A percentile compares a stretch with the other conserved stretches of the same genome.
Evolutionary conservation across 2,113 vertebrate genomes (phyloP).

Genomic region (Labeo catla): DNA sequence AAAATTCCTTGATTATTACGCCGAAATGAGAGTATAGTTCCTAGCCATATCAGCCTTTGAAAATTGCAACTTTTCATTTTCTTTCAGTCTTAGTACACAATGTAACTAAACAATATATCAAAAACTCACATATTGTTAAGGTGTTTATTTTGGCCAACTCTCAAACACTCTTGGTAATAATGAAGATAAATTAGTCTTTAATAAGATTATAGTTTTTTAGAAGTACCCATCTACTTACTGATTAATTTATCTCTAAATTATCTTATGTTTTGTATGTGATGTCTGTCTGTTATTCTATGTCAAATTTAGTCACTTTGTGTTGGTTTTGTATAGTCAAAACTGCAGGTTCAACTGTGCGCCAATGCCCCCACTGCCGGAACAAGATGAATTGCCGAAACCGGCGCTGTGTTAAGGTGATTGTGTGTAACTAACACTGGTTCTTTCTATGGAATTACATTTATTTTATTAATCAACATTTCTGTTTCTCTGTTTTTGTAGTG

Average conservation of each 20-base stretch:
- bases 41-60: no score
- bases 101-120: no score
- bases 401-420: background rate
- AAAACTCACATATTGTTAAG: no score
- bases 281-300: background rate
- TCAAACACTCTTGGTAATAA: no score
- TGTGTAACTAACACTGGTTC: background rate
- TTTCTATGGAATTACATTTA: background rate
- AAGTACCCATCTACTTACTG: no score
- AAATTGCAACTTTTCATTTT: no score
- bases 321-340: background rate
- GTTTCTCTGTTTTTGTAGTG: background rate
- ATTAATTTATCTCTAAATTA: no score
- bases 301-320: background rate
- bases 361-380: background rate
- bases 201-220: background rate
- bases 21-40: no score
- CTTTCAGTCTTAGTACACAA: no score
- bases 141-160: no score
- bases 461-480: background rate
- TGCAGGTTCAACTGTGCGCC: background rate
- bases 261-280: no score
- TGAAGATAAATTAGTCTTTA: background rate
- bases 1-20: no score
- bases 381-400: background rate